These are phyloP conservation scores for Leptobrachium leishanense DNA, from an alignment of 2,113 vertebrate genomes.

Conservation along the genomic window DNA sequence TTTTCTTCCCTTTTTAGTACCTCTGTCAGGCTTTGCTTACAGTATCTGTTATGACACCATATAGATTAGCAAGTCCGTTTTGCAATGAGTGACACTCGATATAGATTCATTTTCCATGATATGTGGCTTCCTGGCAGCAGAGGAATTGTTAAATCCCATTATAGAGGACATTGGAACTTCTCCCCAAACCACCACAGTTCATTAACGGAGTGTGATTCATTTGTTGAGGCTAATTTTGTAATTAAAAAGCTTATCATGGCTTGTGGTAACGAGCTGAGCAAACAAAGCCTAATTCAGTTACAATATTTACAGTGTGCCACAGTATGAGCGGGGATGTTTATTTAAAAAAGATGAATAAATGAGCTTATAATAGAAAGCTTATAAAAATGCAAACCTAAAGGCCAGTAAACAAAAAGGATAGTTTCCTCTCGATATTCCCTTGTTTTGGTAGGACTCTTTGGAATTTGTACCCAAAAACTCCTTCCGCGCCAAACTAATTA, in stretches of 20 bases:
- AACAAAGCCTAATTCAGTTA: constrained; percentile 74
- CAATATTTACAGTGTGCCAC: constrained; percentile 69
- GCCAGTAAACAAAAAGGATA: not conserved
- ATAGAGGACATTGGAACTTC: constrained; percentile 9
- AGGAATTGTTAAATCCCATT: constrained; percentile 18
- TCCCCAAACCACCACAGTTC: constrained; percentile 65
- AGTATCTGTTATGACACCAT: too few species aligned
- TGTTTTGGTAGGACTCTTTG: not conserved
- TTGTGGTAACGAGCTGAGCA: constrained; percentile 75
- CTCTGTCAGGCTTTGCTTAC: too few species aligned
- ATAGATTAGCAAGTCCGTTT: too few species aligned
- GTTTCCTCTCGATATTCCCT: not conserved
- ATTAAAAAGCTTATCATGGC: constrained; percentile 81
- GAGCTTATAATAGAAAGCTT: constrained; percentile 5
- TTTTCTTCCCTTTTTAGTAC: too few species aligned
- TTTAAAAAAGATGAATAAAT: constrained; percentile 64
- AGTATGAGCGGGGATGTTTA: constrained; percentile 57
- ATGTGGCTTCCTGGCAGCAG: too few species aligned
- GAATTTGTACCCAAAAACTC: too few species aligned
- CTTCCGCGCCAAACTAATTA: too few species aligned
- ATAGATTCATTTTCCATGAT: too few species aligned
- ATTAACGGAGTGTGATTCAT: constrained; percentile 78
- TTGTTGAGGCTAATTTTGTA: constrained; percentile 75
- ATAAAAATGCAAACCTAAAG: not conserved
- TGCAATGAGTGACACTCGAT: too few species aligned